Conservation (phyloP, 2,888 invertebrate species). For the Bhutanitis thaidina region DNA sequence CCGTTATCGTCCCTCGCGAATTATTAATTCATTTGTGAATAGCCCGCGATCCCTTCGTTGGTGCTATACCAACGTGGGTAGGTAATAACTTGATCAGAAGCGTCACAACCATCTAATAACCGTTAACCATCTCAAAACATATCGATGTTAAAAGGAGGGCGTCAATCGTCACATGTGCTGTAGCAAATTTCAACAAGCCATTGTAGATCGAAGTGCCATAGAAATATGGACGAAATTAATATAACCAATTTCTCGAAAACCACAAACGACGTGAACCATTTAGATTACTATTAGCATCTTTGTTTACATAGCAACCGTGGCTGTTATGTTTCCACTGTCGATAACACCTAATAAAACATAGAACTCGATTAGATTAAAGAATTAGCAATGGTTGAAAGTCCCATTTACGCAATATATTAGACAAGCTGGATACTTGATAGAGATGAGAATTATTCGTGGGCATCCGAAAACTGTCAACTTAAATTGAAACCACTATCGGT, state of each 20-base stretch:
- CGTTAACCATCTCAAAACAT: neutral
- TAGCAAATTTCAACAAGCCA: neutral
- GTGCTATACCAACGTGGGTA: too few species aligned
- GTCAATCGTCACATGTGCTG: neutral
- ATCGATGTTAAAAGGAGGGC: neutral
- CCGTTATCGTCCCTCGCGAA: too few species aligned
- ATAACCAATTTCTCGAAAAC: neutral
- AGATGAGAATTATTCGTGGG: too few species aligned
- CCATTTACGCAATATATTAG: too few species aligned
- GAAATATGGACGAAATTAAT: neutral
- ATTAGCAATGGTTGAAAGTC: neutral
- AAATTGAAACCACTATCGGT: too few species aligned
- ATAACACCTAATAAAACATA: neutral
- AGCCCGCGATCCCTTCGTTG: too few species aligned
- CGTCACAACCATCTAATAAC: too few species aligned
- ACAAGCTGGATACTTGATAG: too few species aligned
- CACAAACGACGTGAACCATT: neutral
- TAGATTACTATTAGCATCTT: constrained; percentile 9
- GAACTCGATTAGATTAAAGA: constrained; percentile 1
- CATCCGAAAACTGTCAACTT: too few species aligned
- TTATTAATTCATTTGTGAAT: too few species aligned
- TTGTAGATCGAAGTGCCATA: neutral
- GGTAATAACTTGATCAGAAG: too few species aligned
- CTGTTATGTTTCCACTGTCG: constrained; percentile 7
- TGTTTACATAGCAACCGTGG: constrained; percentile 6